These are phyloP conservation scores for Eptatretus burgeri DNA, from an alignment of 2,113 vertebrate species.

Conservation along the genomic window DNA sequence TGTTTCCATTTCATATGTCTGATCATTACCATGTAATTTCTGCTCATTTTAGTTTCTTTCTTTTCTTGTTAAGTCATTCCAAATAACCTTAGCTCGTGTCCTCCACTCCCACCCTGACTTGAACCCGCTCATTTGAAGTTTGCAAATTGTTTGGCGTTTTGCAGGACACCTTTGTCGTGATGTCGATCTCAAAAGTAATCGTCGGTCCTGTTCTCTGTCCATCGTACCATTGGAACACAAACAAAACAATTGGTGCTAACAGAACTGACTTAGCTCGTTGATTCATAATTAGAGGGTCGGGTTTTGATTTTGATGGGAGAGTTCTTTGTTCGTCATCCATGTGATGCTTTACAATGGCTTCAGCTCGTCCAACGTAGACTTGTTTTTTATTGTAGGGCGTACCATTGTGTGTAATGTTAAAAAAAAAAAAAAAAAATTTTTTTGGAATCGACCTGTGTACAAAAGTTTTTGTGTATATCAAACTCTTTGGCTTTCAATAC, in stretches of 20 bases:
- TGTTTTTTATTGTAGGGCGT: not conserved
- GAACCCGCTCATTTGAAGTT: too few species aligned
- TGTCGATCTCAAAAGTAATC: too few species aligned
- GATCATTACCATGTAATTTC: too few species aligned
- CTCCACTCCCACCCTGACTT: too few species aligned
- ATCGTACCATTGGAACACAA: too few species aligned
- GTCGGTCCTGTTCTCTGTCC: too few species aligned
- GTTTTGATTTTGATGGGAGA: not conserved
- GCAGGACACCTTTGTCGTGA: too few species aligned
- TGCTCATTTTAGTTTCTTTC: too few species aligned
- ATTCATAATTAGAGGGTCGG: not conserved
- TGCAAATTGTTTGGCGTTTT: too few species aligned
- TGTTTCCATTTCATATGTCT: too few species aligned
- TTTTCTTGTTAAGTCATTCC: too few species aligned
- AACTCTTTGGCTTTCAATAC: conserved; percentile 2
- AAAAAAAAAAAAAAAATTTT: conserved; percentile 5
- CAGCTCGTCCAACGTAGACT: not conserved
- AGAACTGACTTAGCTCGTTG: not conserved
- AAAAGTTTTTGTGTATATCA: conserved; percentile 6
- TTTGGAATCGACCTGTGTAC: conserved; percentile 2
- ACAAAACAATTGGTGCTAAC: not conserved
- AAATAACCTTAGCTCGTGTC: too few species aligned
- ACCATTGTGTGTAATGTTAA: not conserved
- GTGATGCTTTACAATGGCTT: not conserved
- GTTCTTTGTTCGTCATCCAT: not conserved